These are phyloP conservation scores for Neogale vison DNA, from an alignment of 2,113 vertebrate species.

Conservation along the genomic window DNA sequence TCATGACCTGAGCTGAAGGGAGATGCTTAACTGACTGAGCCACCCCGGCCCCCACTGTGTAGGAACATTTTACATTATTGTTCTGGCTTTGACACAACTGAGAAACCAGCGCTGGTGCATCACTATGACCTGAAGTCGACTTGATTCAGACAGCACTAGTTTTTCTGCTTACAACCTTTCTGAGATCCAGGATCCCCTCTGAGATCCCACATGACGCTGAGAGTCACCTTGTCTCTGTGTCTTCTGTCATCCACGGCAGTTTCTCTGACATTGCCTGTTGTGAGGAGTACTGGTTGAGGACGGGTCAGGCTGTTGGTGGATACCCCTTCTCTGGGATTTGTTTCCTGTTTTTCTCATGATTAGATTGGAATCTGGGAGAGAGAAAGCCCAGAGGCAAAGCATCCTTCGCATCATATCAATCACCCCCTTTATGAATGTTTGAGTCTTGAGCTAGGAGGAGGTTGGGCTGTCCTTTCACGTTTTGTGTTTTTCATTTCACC, in stretches of 20 bases:
- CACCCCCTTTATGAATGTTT: background rate
- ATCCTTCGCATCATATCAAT: background rate
- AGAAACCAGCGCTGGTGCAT: background rate
- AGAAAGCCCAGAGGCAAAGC: background rate
- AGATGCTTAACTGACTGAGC: no score
- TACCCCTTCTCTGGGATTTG: background rate
- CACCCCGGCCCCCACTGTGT: background rate
- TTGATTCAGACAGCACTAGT: background rate
- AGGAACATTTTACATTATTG: background rate
- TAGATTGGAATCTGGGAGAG: background rate
- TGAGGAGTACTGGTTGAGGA: background rate
- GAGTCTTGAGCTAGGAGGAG: background rate
- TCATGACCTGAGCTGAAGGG: no score
- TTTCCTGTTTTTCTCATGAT: background rate
- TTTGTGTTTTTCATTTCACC: background rate
- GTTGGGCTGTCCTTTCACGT: background rate
- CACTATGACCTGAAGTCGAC: background rate
- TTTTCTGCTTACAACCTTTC: background rate
- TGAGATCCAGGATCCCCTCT: background rate
- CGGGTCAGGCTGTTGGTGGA: background rate
- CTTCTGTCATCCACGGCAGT: background rate
- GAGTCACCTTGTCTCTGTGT: background rate
- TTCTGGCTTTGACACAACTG: background rate
- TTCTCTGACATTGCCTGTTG: background rate
- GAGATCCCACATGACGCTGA: background rate